Base-by-base conservation (phyloP, 2,113 vertebrate genomes). In the Paramisgurnus dabryanus region DNA sequence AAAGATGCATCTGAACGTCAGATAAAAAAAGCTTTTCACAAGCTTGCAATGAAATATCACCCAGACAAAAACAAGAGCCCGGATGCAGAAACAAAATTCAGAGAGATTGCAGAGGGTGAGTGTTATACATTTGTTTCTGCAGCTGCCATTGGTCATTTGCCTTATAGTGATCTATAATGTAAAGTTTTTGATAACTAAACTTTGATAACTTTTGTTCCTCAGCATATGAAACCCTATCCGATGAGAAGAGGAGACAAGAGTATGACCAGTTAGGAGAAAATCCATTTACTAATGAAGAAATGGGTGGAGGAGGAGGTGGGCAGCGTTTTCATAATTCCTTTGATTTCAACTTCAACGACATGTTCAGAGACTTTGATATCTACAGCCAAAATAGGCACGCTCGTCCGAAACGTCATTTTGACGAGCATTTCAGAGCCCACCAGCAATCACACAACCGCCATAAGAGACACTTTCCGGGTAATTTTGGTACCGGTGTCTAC, bases 21-120 rank as follows among this genome's bases (percentile, higher is more conserved):
- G 86, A 96, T 99, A 77, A 99, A 99, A 89, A 99, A 99, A 82
- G 96, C 96, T 13, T 99, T 99, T 92, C 97, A 99, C 88, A 97
- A 94, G 80, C 91, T 99, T 74, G 97, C 96, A 43, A 96, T 97
- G 96, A 98, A 96, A 83, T 96, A 96, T 87, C 97, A 99, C 77
- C 98, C 98, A 22, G 97, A 99, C 89, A 98, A 95, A 90, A 97
- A 98, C 89, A 99, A 96, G 89, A 96, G 93, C 84, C 95, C 96
- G 1, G 95, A 97, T 83, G 96, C 98, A 72, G 98, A 99, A 92
- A 89, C 91, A n/a, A 97, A 93, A 79, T 99, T 99, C 84, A 92
- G 95, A 85, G 97, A 97, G 92, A 96, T 97, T 87, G 97, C 97
- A 65, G 96, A 99, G 94, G 97, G 97, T 98, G 91, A 79, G 81